Percentiles rank a stretch among this genome's conserved stretches.
phyloP scores from a whole-genome alignment of 2,797 vertebrate genomes.

The Dryobates pubescens region DNA sequence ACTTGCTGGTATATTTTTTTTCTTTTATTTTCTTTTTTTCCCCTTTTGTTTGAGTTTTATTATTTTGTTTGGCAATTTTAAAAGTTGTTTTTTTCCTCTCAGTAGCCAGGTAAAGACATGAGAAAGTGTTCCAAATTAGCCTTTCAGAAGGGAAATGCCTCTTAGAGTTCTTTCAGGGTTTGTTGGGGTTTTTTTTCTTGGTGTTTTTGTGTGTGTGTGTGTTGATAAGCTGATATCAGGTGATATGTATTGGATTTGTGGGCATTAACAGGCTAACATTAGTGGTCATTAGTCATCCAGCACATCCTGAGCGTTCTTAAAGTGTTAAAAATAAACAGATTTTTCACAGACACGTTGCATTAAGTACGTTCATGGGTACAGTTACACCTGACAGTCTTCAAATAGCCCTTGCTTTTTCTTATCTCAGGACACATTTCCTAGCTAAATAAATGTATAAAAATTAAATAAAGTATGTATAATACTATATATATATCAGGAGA shows the following conservation, averaged over 20 bases:
- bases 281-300: background rate
- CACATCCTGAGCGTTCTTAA: background rate
- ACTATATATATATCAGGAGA: background rate
- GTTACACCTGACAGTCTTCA: background rate
- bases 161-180: background rate
- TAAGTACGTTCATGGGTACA: background rate
- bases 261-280: conserved; percentile 11
- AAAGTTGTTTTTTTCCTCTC: background rate
- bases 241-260: background rate
- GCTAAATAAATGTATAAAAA: background rate
- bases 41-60: background rate
- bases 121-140: background rate
- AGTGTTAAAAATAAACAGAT: conserved; percentile 41
- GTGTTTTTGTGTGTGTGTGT: no score
- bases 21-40: background rate
- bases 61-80: background rate
- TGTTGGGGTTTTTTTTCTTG: background rate
- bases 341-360: conserved; percentile 4
- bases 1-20: background rate
- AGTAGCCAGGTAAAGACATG: background rate
- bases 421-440: background rate
- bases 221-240: background rate
- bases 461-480: background rate
- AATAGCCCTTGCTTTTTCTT: background rate
- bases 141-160: background rate